Base-by-base conservation (phyloP, 2,888 invertebrate genomes). In the Pheosia gnoma region DNA sequence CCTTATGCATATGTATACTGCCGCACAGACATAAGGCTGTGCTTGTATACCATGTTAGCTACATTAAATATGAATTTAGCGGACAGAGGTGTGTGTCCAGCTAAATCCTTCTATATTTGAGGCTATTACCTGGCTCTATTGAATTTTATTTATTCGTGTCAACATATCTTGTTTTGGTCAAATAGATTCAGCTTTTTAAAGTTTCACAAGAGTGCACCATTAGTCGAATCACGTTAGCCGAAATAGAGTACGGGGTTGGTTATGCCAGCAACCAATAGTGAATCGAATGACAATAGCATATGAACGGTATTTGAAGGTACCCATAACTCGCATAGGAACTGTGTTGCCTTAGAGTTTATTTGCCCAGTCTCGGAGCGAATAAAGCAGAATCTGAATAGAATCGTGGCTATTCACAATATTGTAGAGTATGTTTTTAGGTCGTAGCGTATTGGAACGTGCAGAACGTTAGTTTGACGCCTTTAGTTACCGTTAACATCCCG, bases 161-260 rank as follows among this genome's bases (percentile, higher is more conserved):
- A 61, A 47, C 39, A 60, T 59, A 36, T 53, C 57, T 39, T 63
- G 59, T 63, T 53, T 62, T 67, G 56, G 45, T 51, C 53, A 62
- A 74, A 71, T 56, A 62, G 56, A 62, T 64, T 60, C 53, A 54
- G 41, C 60, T 74, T 71, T 62, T 63, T 59, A 41, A 59, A 59
- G 68, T 65, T 61, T 66, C 51, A 11, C 60, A 75, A 63, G 47
- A 60, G 51, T 61, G 59, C 58, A 62, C 63, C 65, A 70, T 68
- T 68, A 66, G 57, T 53, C 36, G 63, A 67, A 67, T 71, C 72
- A 66, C 71, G 74, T 70, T 70, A 66, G 72, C 66, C 54, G 63
- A 74, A 77, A 82, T 80, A 78, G 71, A 71, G 75, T 75, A 77
- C 77, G 73, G 64, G 74, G 68, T 72, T 76, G 77, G 77, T 71